Base-by-base conservation (phyloP, 2,113 vertebrate genomes). In the Seriola dumerili region DNA sequence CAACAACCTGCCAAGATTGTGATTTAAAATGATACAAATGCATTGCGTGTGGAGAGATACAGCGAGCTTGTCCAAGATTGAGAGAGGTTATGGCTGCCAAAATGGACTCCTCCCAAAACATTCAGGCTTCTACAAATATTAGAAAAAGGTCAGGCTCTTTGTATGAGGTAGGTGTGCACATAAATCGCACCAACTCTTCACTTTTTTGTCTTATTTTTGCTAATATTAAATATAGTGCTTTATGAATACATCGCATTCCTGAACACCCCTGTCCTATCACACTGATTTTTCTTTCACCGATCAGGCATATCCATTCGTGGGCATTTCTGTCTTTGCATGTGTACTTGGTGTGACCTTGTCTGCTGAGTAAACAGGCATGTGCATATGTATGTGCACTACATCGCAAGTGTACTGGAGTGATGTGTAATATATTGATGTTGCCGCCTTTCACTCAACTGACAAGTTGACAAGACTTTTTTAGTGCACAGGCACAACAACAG, bases 1-100 rank as follows among this genome's bases (percentile, higher is more conserved):
- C 70, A 77, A 84, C 80, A 85, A 83, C 61, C 79, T 85, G 88
- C 79, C 85, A 88, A 76, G 78, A 85, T 67, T 79, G 65, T 78
- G 75, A 90, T 82, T 89, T 87, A 81, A 85, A 88, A 76, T 78
- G 87, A 90, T 81, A 89, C 80, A 90, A 88, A 91, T 74, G 66
- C 29, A 34, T 29, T 59, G 57, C 65, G 67, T 80, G 79, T 50
- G 75, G 68, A 69, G 76, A 76, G 74, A 77, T 70, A 29, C 16
- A 77, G 78, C 11, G 19, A 63, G 72, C 13, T 48, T 2, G 75
- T 65, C 52, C 52, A 75, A 85, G 59, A 74, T 23, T 70, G 77
- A 78, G 70, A 23, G 44, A 68, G 70, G 44, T 8, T 67, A 32
- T 1, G 0, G 32, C 23, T 80, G 72, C 80, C 75, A 86, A 86